Percentiles rank a stretch among this genome's conserved stretches.
Conservation (phyloP, 2,113 vertebrate genomes). For the Centropristis striata region DNA sequence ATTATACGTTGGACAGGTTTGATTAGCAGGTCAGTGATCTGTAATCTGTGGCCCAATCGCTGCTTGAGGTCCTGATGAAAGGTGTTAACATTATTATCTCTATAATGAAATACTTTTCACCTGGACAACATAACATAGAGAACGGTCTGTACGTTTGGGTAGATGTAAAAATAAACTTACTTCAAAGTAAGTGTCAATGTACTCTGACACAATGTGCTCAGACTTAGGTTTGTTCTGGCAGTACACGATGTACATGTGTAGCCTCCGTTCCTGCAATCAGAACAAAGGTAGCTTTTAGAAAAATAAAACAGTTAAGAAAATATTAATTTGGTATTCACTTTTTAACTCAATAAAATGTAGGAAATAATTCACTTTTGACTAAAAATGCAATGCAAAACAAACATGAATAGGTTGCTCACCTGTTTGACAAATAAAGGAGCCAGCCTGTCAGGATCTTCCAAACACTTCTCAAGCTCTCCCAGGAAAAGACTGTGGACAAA, state of each 20-base stretch:
- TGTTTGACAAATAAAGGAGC: constrained; percentile 96
- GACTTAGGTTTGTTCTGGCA: constrained; percentile 99
- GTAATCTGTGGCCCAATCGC: constrained; percentile 94
- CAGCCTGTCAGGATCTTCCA: constrained; percentile 97
- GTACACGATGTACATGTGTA: constrained; percentile 99
- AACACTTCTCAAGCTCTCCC: constrained; percentile 97
- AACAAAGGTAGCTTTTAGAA: constrained; percentile 9
- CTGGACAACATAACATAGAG: background rate
- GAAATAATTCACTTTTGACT: background rate
- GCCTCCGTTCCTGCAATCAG: constrained; percentile 91
- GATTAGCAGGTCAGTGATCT: constrained; percentile 96
- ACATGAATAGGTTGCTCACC: constrained; percentile 78
- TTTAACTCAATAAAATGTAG: background rate
- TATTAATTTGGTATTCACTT: background rate
- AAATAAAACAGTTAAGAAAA: background rate
- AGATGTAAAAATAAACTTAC: constrained; percentile 80
- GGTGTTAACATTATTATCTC: background rate
- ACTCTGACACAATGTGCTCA: constrained; percentile 98
- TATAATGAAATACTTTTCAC: background rate
- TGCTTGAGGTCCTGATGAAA: constrained; percentile 93
- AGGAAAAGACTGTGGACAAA: constrained; percentile 92
- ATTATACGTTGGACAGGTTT: constrained; percentile 99
- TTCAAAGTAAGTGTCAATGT: constrained; percentile 99
- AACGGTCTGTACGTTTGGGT: background rate
- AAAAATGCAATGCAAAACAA: background rate